Evolutionary conservation across 2,797 vertebrate species (phyloP).

Genomic region (Hoplostethus mediterraneus): DNA sequence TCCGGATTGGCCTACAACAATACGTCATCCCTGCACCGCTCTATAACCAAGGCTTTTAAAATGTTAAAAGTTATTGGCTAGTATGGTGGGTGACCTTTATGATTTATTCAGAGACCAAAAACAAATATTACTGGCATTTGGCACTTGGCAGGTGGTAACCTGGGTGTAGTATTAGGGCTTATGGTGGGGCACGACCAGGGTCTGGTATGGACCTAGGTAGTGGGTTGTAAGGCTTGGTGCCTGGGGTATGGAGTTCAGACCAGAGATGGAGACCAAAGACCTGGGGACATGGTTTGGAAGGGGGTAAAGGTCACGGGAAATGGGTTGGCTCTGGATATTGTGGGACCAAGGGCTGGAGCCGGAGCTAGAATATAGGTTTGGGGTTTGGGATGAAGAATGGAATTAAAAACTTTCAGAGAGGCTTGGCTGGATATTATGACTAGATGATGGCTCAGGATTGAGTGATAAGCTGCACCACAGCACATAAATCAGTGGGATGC

Average conservation of each 20-base stretch:
- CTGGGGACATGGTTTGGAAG: neutral
- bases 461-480: neutral
- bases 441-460: slow-evolving; percentile 16
- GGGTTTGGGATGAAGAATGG: slow-evolving; percentile 1
- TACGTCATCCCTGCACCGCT: too few relatives aligned
- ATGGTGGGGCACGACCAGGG: neutral
- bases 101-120: too few relatives aligned
- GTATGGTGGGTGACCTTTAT: too few relatives aligned
- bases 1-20: too few relatives aligned
- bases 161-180: neutral
- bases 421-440: slow-evolving; percentile 14
- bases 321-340: neutral
- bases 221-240: too few relatives aligned
- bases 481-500: slow-evolving; percentile 34
- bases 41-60: too few relatives aligned
- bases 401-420: slow-evolving; percentile 12
- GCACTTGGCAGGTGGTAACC: too few relatives aligned
- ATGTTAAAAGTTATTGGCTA: too few relatives aligned
- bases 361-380: neutral
- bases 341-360: neutral
- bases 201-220: too few relatives aligned
- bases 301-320: too few relatives aligned
- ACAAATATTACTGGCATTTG: too few relatives aligned
- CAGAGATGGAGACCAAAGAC: neutral
- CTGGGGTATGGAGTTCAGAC: neutral